Base-by-base conservation (phyloP, 2,888 invertebrate species). In the Brachypalpus laphriformis region DNA sequence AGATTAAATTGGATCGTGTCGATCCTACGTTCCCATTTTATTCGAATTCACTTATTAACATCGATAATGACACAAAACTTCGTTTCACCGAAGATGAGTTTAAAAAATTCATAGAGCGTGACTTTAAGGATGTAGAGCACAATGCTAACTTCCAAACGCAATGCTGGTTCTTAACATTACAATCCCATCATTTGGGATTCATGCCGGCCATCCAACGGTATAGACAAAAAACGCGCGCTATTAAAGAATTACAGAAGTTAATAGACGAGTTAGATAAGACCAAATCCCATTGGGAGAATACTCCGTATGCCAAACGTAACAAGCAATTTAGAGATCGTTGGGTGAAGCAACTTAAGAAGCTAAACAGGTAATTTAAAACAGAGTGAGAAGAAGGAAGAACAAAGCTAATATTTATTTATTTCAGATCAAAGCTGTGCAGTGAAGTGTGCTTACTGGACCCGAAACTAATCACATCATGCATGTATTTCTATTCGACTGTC, bases 151-250 rank as follows among this genome's bases (percentile, higher is more conserved):
- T 99, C 92, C 96, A 97, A 87, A 98, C 99, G 0, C 97, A 98
- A 88, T 99, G 99, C 91, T 99, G 99, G 97, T 99, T 98, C 93
- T 93, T 99, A 56, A 98, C 99, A 0, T 93, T 99, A 45, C 97
- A 98, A 91, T 96, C 97, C 92, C 98, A 98, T 92, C 98, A 99
- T 90, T 94, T 99, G 76, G 96, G 98, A 7, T 94, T 99, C 70
- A 93, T 98, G 87, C 98, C 99, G 0, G 96, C 97, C 2, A 94
- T 97, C 59, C 96, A 97, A 89, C 97, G 97, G 87, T 96, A 97
- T 90, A 95, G 96, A 88, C 94, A 96, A 85, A 94, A 96, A 88
- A 92, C 96, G 47, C 93, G 96, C 20, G 92, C 92, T 47, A 92
- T 92, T 20, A 92, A 97, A 70, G 98, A 98, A 89, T 93, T 98